These are phyloP conservation scores for Chalcosyrphus nemorum DNA, from an alignment of 2,888 invertebrate species.

Conservation along the genomic window DNA sequence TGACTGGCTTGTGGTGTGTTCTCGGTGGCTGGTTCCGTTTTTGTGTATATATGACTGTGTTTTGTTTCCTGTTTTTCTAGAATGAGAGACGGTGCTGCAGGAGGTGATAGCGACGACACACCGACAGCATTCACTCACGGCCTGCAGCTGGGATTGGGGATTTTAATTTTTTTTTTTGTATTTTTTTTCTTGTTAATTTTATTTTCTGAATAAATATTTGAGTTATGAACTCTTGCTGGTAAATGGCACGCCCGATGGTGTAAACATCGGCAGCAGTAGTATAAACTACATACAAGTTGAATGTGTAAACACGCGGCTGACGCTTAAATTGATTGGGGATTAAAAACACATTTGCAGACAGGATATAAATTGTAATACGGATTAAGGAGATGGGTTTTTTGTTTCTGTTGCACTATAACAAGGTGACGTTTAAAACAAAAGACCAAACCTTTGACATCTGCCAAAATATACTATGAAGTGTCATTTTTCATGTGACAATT, in stretches of 20 bases:
- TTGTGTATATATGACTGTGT: conserved; percentile 34
- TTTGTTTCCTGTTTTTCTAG: conserved; percentile 49
- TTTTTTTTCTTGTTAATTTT: conserved; percentile 21
- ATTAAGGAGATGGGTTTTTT: not conserved
- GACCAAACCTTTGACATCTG: not conserved
- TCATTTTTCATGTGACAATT: not conserved
- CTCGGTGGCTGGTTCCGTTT: conserved; percentile 60
- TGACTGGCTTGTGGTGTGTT: not conserved
- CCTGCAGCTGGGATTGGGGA: conserved; percentile 43
- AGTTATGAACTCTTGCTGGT: conserved; percentile 63
- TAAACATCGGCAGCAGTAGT: conserved; percentile 53
- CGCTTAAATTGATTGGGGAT: conserved; percentile 28
- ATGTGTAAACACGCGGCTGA: conserved; percentile 50
- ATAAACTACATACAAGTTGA: conserved; percentile 13
- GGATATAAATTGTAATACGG: conserved; percentile 40
- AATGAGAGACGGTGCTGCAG: not conserved
- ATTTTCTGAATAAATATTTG: conserved; percentile 63
- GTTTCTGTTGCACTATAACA: no score
- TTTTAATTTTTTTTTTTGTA: conserved; percentile 10
- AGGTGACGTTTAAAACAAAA: not conserved
- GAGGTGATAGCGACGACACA: conserved; percentile 35
- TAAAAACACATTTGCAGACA: conserved; percentile 36
- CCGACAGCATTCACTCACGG: conserved; percentile 69
- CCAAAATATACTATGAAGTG: not conserved
- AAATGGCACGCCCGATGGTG: conserved; percentile 61